phyloP scores from a whole-genome alignment of 1,140 invertebrate genomes.

The Tigriopus japonicus region DNA sequence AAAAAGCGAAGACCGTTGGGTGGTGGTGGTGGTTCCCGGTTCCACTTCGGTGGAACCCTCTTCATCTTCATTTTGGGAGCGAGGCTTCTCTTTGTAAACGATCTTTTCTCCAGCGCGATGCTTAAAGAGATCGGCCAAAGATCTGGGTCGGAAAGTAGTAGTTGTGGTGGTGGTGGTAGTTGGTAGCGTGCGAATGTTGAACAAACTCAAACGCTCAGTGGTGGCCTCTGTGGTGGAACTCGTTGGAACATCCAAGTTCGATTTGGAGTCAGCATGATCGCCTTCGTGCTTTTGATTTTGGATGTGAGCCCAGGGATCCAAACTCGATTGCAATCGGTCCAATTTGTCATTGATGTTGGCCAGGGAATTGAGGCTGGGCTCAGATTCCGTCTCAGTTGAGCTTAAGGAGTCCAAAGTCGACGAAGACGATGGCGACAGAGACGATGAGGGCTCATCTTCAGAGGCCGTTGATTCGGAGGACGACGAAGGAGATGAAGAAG shows the following conservation, averaged over 20 bases:
- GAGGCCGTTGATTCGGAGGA: no score
- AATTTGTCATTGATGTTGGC: conserved; percentile 2
- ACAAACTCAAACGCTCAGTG: not conserved
- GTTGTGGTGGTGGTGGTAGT: not conserved
- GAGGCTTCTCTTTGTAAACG: no score
- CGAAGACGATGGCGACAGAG: no score
- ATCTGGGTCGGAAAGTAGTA: conserved; percentile 6
- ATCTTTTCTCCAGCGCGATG: conserved; percentile 6
- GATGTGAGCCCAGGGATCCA: conserved; percentile 12
- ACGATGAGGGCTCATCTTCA: no score
- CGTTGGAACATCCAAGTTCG: not conserved
- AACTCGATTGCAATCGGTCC: conserved; percentile 5
- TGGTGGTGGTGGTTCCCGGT: no score
- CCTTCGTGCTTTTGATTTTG: not conserved
- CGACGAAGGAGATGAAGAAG: no score
- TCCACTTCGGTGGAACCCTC: no score
- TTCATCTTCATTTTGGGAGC: no score
- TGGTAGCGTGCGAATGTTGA: conserved; percentile 7
- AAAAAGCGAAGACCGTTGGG: no score
- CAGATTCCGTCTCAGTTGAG: no score
- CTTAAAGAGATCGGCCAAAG: conserved; percentile 1
- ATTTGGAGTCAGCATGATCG: not conserved
- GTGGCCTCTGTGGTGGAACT: not conserved
- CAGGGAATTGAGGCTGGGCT: no score
- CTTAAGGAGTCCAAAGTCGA: no score